These are phyloP conservation scores for Macropus fuliginosus DNA, from an alignment of 2,797 vertebrate species.

Conservation along the genomic window DNA sequence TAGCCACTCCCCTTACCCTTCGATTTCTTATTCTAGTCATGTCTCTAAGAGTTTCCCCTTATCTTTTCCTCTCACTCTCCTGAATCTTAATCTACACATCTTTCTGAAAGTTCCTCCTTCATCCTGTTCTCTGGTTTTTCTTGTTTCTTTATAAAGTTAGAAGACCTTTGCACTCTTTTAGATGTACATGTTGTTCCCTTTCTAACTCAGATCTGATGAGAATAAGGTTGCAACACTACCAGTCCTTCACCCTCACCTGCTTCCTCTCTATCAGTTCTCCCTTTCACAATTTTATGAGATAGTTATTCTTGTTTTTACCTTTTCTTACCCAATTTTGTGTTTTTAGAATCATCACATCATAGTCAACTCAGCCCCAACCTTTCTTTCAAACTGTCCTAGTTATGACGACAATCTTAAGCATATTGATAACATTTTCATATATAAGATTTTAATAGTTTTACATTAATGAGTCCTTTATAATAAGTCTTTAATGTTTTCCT, in stretches of 20 bases:
- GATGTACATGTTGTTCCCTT: no score
- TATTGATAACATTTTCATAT: neutral
- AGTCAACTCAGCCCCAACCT: neutral
- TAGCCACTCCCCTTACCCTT: neutral
- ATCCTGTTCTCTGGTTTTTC: neutral
- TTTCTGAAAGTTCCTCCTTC: neutral
- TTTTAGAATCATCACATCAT: neutral
- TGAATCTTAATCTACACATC: neutral
- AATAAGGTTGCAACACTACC: no score
- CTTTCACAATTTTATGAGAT: neutral
- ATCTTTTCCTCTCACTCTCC: neutral
- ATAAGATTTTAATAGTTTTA: neutral
- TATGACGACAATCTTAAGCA: neutral
- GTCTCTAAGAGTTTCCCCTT: neutral
- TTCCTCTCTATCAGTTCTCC: neutral
- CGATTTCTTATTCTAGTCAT: neutral
- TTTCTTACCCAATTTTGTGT: neutral
- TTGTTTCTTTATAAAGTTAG: neutral
- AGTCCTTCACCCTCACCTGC: no score
- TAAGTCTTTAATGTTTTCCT: neutral
- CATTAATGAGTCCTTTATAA: neutral
- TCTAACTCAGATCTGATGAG: no score
- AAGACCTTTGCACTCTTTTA: no score
- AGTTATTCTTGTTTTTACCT: neutral
- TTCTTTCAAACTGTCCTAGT: neutral